Percentiles rank a stretch among this genome's conserved stretches.
phyloP scores from a whole-genome alignment of 2,888 invertebrate genomes.

The Lasiommata megera region DNA sequence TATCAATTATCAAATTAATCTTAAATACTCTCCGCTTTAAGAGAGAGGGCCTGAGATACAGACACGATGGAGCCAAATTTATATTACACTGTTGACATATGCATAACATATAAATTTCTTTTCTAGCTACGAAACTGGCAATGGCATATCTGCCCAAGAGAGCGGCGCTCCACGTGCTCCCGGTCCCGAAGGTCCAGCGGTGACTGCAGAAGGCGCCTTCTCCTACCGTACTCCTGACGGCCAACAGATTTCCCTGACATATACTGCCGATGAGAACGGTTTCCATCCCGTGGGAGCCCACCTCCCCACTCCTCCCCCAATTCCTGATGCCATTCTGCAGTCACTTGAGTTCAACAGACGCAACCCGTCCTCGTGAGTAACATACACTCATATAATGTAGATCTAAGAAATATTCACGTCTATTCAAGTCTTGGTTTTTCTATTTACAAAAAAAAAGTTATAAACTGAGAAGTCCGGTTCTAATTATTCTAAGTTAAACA shows the following conservation, averaged over 20 bases:
- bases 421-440: too few species aligned
- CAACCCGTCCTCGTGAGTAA: slow-evolving; percentile 69
- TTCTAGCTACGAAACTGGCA: slow-evolving; percentile 83
- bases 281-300: slow-evolving; percentile 84
- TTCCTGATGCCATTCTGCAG: slow-evolving; percentile 75
- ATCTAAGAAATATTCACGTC: too few species aligned
- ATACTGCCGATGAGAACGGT: slow-evolving; percentile 87
- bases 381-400: too few species aligned
- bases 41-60: too few species aligned
- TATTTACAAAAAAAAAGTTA: too few species aligned
- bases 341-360: slow-evolving; percentile 75
- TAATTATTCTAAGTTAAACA: too few species aligned
- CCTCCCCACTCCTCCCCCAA: slow-evolving; percentile 81
- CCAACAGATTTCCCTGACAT: slow-evolving; percentile 82
- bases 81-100: too few species aligned
- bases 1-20: too few species aligned
- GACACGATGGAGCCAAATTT: too few species aligned
- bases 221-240: slow-evolving; percentile 86
- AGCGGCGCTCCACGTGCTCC: slow-evolving; percentile 79
- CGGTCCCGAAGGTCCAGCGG: slow-evolving; percentile 77
- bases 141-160: slow-evolving; percentile 84
- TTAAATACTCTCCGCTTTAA: too few species aligned
- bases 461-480: too few species aligned
- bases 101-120: not conserved
- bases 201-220: slow-evolving; percentile 84